phyloP scores from a whole-genome alignment of 64 coral and sea anemone genomes.

The Dendrophyllia cribrosa region DNA sequence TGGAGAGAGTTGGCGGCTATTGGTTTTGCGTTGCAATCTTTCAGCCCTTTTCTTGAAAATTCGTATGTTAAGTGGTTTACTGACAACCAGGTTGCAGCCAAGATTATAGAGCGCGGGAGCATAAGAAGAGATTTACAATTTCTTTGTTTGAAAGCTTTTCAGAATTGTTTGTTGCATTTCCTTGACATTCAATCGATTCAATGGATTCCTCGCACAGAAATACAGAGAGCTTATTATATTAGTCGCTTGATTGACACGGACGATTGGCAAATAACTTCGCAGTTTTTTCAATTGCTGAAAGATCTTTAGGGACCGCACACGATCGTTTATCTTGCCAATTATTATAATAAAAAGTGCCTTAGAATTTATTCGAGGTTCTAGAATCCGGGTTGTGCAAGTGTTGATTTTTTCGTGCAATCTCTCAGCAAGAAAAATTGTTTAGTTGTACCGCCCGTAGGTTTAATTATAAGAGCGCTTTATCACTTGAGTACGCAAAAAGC shows the following conservation, averaged over 20 bases:
- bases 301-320: conserved; percentile 42
- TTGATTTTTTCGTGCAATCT: conserved; percentile 44
- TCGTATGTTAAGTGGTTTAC: neutral
- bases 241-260: conserved; percentile 20
- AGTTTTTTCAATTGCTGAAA: neutral
- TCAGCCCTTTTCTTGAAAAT: neutral
- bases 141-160: neutral
- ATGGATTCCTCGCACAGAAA: conserved; percentile 19
- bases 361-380: conserved; percentile 36
- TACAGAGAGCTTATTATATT: neutral
- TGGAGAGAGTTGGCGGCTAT: neutral
- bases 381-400: neutral
- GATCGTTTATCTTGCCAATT: conserved; percentile 36
- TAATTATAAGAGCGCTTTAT: neutral
- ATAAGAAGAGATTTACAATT: conserved; percentile 6
- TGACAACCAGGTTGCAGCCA: neutral
- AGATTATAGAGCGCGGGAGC: neutral
- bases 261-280: conserved; percentile 34
- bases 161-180: neutral
- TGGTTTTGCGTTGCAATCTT: neutral
- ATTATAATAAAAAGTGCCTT: conserved; percentile 29
- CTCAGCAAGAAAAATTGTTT: conserved; percentile 9
- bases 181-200: conserved; percentile 9
- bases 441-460: neutral
- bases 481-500: neutral